Conservation (phyloP, 2,797 vertebrate genomes). For the Graptemys geographica region DNA sequence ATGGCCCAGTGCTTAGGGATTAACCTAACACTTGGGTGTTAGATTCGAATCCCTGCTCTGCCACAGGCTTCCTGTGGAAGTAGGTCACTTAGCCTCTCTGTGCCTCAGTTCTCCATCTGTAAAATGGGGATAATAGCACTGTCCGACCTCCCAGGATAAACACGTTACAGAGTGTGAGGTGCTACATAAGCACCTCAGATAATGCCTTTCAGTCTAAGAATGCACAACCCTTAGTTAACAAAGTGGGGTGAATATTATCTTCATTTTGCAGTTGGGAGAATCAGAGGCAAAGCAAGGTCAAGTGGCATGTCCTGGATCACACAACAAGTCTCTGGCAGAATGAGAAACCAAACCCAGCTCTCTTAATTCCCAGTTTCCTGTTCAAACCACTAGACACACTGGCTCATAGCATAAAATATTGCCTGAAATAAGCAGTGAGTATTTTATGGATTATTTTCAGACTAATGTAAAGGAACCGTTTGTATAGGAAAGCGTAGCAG, state of each 20-base stretch:
- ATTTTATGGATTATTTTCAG: neutral
- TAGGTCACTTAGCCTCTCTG: neutral
- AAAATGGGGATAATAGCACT: neutral
- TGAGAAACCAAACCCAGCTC: neutral
- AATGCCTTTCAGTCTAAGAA: neutral
- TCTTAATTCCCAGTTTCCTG: neutral
- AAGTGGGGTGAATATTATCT: constrained; percentile 10
- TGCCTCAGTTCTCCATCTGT: rapidly evolving
- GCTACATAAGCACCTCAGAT: neutral
- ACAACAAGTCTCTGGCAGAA: neutral
- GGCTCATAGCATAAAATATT: neutral
- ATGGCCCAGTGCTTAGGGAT: neutral
- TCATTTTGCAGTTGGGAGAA: neutral
- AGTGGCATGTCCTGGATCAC: neutral
- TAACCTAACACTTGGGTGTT: neutral
- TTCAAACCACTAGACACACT: neutral
- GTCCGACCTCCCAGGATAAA: too few relatives aligned
- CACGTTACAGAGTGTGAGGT: too few relatives aligned
- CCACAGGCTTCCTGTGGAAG: rapidly evolving
- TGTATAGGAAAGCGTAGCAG: neutral
- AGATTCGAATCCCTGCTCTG: neutral
- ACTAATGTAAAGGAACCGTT: neutral
- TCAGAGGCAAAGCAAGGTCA: rapidly evolving
- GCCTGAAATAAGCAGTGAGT: neutral
- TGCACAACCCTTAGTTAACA: neutral